A percentile compares a stretch with the other conserved stretches of the same genome.
Evolutionary conservation across 2,797 vertebrate genomes (phyloP).

Genomic region (Macroramphosus scolopax): DNA sequence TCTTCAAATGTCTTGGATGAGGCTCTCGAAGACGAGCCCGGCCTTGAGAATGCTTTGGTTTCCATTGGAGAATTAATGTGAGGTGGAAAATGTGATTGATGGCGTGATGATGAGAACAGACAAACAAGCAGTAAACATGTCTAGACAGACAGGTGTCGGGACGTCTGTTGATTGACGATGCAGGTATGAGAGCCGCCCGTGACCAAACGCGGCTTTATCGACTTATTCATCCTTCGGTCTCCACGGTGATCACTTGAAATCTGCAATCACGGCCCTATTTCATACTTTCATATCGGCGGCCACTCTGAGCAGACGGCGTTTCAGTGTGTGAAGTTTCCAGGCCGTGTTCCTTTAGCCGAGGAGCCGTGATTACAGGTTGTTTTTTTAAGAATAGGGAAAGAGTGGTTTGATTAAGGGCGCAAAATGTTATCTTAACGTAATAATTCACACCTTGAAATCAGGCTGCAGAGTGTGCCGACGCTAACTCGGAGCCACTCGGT

Average conservation of each 20-base stretch:
- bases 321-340: conserved; percentile 47
- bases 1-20: conserved; percentile 61
- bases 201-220: conserved; percentile 73
- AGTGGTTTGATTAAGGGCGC: conserved; percentile 46
- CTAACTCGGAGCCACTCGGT: conserved; percentile 52
- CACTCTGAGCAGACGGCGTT: no score
- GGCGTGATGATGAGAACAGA: conserved; percentile 64
- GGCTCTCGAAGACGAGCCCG: conserved; percentile 49
- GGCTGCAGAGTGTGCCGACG: conserved; percentile 37
- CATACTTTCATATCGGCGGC: no score
- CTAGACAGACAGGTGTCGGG: conserved; percentile 58
- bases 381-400: conserved; percentile 28
- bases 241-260: conserved; percentile 52
- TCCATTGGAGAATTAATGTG: conserved; percentile 73
- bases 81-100: conserved; percentile 64
- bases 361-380: conserved; percentile 42
- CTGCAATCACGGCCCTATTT: conserved; percentile 63
- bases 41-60: conserved; percentile 80
- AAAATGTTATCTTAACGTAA: conserved; percentile 34
- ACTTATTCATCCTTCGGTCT: conserved; percentile 59
- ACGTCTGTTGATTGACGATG: conserved; percentile 47
- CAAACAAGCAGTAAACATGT: conserved; percentile 59
- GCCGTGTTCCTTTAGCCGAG: conserved; percentile 61
- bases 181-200: conserved; percentile 58
- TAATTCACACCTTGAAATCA: conserved; percentile 48